Evolutionary conservation across 1,140 invertebrate species (phyloP).

Genomic region (Acromyrmex echinatior): DNA sequence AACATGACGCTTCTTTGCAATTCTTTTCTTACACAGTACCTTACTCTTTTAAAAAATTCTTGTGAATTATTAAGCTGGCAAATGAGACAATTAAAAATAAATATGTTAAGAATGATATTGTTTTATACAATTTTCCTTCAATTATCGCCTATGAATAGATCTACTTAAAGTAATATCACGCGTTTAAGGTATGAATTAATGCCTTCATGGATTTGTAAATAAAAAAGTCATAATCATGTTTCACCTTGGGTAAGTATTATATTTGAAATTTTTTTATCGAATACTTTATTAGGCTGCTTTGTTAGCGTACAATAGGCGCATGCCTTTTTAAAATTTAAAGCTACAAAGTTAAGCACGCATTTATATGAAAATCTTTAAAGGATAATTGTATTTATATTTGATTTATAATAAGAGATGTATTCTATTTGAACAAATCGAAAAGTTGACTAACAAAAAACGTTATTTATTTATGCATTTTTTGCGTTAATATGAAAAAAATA

Average conservation of each 20-base stretch:
- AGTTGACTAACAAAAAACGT: background rate
- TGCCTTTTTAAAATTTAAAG: background rate
- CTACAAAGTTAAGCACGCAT: slow-evolving; percentile 2
- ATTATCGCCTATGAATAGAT: background rate
- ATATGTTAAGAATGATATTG: slow-evolving; percentile 21
- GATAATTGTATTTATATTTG: background rate
- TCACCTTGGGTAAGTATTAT: background rate
- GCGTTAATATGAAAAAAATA: background rate
- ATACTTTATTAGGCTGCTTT: background rate
- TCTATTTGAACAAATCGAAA: background rate
- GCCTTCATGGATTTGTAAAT: background rate
- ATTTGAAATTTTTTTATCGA: background rate
- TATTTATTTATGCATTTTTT: background rate
- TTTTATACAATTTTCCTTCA: slow-evolving; percentile 42
- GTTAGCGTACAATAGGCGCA: background rate
- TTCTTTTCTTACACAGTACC: slow-evolving; percentile 6
- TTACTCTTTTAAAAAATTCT: background rate
- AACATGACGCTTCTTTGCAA: slow-evolving; percentile 23
- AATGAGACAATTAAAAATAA: slow-evolving; percentile 34
- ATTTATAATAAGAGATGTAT: background rate
- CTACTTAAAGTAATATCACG: background rate
- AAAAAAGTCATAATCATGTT: background rate
- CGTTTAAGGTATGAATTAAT: background rate
- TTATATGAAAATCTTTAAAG: slow-evolving; percentile 4
- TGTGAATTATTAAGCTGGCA: slow-evolving; percentile 27